Base-by-base conservation (phyloP, 2,888 invertebrate genomes). In the Diaphora mendica region DNA sequence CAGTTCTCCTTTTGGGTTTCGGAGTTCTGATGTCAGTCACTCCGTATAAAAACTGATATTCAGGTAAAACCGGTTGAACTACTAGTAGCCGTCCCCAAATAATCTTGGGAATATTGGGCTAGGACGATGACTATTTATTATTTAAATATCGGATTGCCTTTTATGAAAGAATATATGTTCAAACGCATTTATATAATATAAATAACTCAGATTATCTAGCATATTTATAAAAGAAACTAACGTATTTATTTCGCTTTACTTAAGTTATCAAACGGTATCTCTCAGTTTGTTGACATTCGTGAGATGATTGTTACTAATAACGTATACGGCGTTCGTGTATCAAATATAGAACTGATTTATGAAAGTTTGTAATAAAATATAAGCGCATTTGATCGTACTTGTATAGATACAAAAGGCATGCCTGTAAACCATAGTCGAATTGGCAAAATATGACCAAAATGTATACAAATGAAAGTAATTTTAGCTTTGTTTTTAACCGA, bases 241-340 rank as follows among this genome's bases (percentile, higher is more conserved):
- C 91, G 90, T 95, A 95, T 95, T 95, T 95, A 94, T 95, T 94
- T 92, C 73, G 94, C 93, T 93, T 94, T 86, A 86, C 86, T 88
- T 87, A 92, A 90, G 89, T 87, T 78, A 83, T 76, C 62, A 80
- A 86, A 77, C 70, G 33, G 76, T 84, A 55, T 87, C 87, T 91
- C 88, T 81, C 64, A 48, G 86, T 88, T 86, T 82, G 83, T 82
- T 81, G 80, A 79, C 74, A 78, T 82, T 81, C 86, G 82, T 86
- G 84, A 87, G 79, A 78, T 77, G 82, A 85, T 84, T 85, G 84
- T 86, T 87, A 88, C 86, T 88, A 89, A 89, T 79, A 82, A 65
- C n/a, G 65, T 67, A 78, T 76, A 44, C 75, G 76, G 77, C 79
- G 79, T 79, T 80, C 67, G 77, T 70, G 39, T 76, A 71, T 74